A percentile compares a stretch with the other conserved stretches of the same genome.
Evolutionary conservation across 2,113 vertebrate species (phyloP).

Genomic region (Rhagologus leucostigma): DNA sequence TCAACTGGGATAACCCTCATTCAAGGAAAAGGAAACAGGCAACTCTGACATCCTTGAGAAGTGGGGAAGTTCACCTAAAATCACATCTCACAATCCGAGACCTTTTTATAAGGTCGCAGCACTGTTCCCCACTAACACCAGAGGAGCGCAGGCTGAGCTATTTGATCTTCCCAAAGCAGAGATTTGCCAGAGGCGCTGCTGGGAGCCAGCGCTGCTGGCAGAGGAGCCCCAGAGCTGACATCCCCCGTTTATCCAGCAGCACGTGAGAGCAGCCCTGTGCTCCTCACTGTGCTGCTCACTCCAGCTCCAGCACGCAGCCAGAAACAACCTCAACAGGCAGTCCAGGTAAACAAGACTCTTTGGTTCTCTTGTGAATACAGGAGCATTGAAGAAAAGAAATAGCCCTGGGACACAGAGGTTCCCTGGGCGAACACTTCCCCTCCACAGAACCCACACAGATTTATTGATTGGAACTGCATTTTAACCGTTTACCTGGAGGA

Average conservation of each 20-base stretch:
- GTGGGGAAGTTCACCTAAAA: not conserved
- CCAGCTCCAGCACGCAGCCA: not conserved
- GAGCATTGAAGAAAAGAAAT: not conserved
- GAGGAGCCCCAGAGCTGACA: not conserved
- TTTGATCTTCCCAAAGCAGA: not conserved
- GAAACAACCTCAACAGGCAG: not conserved
- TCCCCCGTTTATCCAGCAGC: not conserved
- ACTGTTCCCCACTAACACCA: not conserved
- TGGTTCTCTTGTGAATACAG: not conserved
- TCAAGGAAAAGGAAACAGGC: not conserved
- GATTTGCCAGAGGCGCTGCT: not conserved
- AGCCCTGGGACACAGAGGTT: not conserved
- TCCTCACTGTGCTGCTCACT: not conserved
- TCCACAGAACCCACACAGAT: not conserved
- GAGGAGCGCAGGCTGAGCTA: not conserved
- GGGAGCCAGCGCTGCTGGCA: not conserved
- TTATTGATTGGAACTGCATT: slow-evolving; percentile 25
- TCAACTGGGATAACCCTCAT: not conserved
- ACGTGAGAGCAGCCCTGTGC: not conserved
- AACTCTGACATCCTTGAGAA: not conserved
- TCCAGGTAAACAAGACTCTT: not conserved
- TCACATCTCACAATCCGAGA: not conserved
- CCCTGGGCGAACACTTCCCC: not conserved
- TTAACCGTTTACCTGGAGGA: slow-evolving; percentile 10
- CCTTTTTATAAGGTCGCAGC: not conserved